Percentiles rank a stretch among this genome's conserved stretches.
Evolutionary conservation across 2,797 vertebrate species (phyloP).

Genomic region (Muscicapa comitata): DNA sequence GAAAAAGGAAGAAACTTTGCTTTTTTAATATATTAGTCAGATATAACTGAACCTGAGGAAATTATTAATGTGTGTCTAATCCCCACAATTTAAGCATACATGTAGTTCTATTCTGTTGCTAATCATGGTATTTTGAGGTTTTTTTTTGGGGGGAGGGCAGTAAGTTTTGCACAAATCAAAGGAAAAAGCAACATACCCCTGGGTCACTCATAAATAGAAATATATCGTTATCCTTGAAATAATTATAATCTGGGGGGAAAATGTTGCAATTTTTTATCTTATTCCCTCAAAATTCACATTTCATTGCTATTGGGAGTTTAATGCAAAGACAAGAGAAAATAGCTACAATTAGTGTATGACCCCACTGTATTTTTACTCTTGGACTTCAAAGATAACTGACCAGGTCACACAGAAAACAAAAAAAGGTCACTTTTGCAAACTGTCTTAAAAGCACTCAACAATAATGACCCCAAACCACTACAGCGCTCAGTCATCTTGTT

Average conservation of each 20-base stretch:
- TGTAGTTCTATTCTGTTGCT: neutral
- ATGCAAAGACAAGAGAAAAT: neutral
- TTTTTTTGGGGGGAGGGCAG: neutral
- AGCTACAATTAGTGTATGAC: neutral
- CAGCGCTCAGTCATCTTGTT: neutral
- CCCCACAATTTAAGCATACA: neutral
- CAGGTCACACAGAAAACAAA: constrained; percentile 7
- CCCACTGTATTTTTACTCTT: neutral
- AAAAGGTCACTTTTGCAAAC: neutral
- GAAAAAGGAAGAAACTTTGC: neutral
- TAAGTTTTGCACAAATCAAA: neutral
- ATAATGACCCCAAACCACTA: neutral
- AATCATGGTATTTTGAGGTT: neutral
- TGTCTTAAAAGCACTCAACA: constrained; percentile 7
- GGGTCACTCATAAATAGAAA: neutral
- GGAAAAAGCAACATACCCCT: neutral
- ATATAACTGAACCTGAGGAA: neutral
- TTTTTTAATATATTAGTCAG: neutral
- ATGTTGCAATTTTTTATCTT: neutral
- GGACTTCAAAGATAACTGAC: neutral
- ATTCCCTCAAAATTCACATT: neutral
- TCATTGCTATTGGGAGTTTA: neutral
- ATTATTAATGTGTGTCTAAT: constrained; percentile 14
- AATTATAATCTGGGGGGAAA: neutral
- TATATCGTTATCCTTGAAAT: neutral